phyloP scores from a whole-genome alignment of 2,888 invertebrate genomes.

The Mythimna loreyi region DNA sequence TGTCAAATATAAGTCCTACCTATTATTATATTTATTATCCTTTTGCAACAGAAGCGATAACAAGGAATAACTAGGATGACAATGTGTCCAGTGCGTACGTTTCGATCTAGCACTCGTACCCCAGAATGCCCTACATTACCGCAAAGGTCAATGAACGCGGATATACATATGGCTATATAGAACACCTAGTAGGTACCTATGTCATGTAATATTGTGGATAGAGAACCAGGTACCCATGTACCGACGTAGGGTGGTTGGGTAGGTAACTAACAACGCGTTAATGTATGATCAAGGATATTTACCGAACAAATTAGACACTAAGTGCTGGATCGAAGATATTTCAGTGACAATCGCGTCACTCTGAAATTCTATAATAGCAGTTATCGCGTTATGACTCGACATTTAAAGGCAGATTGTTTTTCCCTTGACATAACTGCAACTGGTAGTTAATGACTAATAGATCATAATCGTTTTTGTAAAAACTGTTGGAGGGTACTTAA shows the following conservation, averaged over 20 bases:
- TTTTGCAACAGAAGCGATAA: neutral
- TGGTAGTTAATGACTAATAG: slow-evolving; percentile 1
- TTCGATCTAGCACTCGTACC: slow-evolving; percentile 7
- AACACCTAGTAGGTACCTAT: slow-evolving; percentile 4
- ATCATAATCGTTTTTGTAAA: slow-evolving; percentile 2
- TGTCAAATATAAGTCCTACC: no score
- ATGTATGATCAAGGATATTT: slow-evolving; percentile 31
- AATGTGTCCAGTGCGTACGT: neutral
- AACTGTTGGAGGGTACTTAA: neutral
- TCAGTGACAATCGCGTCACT: slow-evolving; percentile 1
- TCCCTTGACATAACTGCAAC: neutral
- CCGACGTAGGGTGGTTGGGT: neutral
- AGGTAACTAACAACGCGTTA: neutral
- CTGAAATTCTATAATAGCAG: neutral
- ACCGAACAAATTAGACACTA: neutral
- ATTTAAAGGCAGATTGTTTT: neutral
- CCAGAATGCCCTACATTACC: slow-evolving; percentile 40
- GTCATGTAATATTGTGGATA: neutral
- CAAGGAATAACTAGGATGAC: neutral
- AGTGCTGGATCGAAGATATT: slow-evolving; percentile 4
- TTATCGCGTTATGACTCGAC: neutral
- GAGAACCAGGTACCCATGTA: slow-evolving; percentile 16
- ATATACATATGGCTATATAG: no score
- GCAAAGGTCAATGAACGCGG: slow-evolving; percentile 42
- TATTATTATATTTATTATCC: no score